Conservation (phyloP, 2,888 invertebrate genomes). For the Caenorhabditis angaria region DNA sequence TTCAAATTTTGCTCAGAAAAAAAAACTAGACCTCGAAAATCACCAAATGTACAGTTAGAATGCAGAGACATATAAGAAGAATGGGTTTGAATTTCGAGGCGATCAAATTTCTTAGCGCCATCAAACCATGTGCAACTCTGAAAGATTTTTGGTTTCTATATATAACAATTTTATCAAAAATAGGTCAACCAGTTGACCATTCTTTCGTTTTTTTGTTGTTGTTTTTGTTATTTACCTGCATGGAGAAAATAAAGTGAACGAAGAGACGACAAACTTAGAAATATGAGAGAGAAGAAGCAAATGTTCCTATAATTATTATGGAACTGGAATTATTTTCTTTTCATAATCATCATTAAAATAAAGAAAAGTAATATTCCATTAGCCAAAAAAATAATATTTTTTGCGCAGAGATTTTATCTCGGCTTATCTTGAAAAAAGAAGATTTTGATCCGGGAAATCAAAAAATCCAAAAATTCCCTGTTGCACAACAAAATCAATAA, state of each 20-base stretch:
- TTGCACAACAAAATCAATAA: no score
- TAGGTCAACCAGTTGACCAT: constrained; percentile 1
- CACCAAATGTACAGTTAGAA: constrained; percentile 29
- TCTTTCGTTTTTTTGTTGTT: no score
- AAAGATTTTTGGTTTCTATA: constrained; percentile 7
- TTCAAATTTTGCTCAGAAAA: background rate
- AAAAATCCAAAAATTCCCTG: no score
- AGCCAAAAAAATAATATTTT: background rate
- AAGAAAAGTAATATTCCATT: background rate
- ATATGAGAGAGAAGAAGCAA: background rate
- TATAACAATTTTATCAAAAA: constrained; percentile 13
- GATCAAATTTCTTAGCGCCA: constrained; percentile 3
- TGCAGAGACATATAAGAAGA: constrained; percentile 15
- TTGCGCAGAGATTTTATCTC: background rate
- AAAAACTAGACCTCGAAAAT: constrained; percentile 24
- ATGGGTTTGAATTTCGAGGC: constrained; percentile 17
- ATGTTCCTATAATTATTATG: background rate
- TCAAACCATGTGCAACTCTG: background rate
- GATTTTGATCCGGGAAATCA: no score
- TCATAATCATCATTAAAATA: no score
- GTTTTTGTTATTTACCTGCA: background rate
- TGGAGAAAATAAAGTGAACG: background rate
- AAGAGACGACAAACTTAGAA: background rate
- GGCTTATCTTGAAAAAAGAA: background rate
- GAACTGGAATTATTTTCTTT: no score